These are phyloP conservation scores for Trachythela sp. DNA, from an alignment of 64 coral and sea anemone species.

Conservation along the genomic window DNA sequence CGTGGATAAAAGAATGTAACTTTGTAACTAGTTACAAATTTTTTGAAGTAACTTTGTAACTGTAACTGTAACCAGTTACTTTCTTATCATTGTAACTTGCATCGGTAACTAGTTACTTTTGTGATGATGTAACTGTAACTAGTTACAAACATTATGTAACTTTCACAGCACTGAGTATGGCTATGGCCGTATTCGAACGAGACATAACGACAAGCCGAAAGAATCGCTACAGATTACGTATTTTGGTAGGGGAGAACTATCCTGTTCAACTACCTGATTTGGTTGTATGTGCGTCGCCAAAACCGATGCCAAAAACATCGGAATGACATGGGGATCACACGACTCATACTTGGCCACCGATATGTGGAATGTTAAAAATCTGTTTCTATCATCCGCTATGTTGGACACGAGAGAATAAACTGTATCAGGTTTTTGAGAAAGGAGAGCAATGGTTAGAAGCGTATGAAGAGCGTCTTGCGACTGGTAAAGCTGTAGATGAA, in stretches of 20 bases:
- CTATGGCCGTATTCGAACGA: background rate
- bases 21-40: too few species aligned
- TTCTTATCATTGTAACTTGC: too few species aligned
- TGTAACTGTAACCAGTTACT: too few species aligned
- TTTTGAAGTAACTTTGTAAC: too few species aligned
- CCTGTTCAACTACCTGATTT: background rate
- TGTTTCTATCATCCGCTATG: constrained; percentile 40
- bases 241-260: background rate
- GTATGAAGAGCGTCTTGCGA: background rate
- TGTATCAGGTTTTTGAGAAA: background rate
- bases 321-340: background rate
- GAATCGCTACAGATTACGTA: background rate
- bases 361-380: constrained; percentile 50
- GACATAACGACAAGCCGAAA: background rate
- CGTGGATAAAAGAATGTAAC: too few species aligned
- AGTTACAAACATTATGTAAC: background rate
- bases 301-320: background rate
- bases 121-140: too few species aligned
- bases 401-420: constrained; percentile 54
- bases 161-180: background rate
- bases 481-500: background rate
- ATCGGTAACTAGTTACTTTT: too few species aligned
- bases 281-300: background rate
- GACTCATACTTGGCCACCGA: background rate
- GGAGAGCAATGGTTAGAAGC: background rate